Conservation (phyloP, 1,140 invertebrate genomes). For the Drosophila tani region DNA sequence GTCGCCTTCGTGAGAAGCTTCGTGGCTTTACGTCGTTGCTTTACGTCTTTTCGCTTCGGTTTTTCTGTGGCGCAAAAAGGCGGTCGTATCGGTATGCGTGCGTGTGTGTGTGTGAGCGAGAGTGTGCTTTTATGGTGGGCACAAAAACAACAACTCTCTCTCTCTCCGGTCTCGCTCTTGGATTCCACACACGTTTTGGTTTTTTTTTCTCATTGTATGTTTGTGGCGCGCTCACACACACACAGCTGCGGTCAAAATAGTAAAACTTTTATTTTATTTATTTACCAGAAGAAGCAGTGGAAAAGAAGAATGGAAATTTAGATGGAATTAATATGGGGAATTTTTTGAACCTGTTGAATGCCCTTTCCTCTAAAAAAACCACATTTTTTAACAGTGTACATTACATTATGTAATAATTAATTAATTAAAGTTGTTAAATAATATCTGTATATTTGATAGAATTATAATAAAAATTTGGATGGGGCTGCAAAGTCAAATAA, state of each 20-base stretch:
- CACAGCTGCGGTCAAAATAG: conserved; percentile 23
- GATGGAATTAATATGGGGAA: not conserved
- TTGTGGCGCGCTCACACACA: conserved; percentile 17
- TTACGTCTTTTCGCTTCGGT: conserved; percentile 19
- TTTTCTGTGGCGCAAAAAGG: conserved; percentile 57
- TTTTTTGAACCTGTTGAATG: conserved; percentile 5
- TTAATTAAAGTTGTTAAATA: too few species aligned
- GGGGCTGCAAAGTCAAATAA: too few species aligned
- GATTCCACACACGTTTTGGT: conserved; percentile 52
- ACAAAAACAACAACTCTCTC: conserved; percentile 26
- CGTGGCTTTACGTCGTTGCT: conserved; percentile 25
- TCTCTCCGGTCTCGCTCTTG: conserved; percentile 27
- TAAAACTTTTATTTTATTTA: conserved; percentile 18
- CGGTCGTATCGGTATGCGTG: conserved; percentile 10
- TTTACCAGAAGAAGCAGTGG: conserved; percentile 3
- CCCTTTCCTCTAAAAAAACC: not conserved
- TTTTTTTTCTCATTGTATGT: conserved; percentile 2
- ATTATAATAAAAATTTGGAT: too few species aligned
- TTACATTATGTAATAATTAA: too few species aligned
- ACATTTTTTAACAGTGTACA: not conserved
- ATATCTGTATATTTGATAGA: not conserved
- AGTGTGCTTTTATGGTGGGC: not conserved
- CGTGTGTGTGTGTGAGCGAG: conserved; percentile 19
- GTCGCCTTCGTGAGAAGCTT: conserved; percentile 42
- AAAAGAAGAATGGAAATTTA: conserved; percentile 3